Evolutionary conservation across 2,888 invertebrate genomes (phyloP).

Genomic region (Thymelicus sylvestris): DNA sequence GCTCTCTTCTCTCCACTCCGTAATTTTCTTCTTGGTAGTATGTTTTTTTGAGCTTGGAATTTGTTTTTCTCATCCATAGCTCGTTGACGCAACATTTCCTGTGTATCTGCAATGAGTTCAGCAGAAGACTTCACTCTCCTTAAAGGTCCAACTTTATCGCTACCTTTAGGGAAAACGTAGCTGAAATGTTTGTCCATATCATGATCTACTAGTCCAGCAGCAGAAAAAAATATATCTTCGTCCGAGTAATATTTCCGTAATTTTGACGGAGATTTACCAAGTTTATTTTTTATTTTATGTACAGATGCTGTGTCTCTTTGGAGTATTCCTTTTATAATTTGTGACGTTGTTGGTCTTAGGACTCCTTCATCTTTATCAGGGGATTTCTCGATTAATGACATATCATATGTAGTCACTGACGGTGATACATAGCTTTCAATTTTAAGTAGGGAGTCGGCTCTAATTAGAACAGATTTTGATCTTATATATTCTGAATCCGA

Average conservation of each 20-base stretch:
- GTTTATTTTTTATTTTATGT: not conserved
- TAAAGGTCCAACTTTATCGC: constrained; percentile 35
- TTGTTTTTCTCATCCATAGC: constrained; percentile 42
- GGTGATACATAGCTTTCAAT: constrained; percentile 1
- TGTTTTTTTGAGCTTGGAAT: constrained; percentile 35
- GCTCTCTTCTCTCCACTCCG: constrained; percentile 25
- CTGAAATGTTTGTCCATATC: constrained; percentile 52
- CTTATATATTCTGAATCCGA: constrained; percentile 5
- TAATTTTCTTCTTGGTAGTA: constrained; percentile 36
- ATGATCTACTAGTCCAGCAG: constrained; percentile 33
- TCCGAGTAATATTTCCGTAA: constrained; percentile 45
- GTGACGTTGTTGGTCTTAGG: not conserved
- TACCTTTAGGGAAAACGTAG: constrained; percentile 57
- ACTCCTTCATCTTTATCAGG: not conserved
- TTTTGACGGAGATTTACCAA: not conserved
- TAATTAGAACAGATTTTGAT: constrained; percentile 10
- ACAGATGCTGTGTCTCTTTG: not conserved
- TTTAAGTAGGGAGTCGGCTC: not conserved
- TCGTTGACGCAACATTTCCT: constrained; percentile 50
- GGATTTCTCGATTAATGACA: not conserved
- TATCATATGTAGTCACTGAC: constrained; percentile 3
- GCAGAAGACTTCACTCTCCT: constrained; percentile 53
- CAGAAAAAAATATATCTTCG: constrained; percentile 41
- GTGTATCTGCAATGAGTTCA: constrained; percentile 59
- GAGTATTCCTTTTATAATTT: constrained; percentile 17